Percentiles rank a stretch among this genome's conserved stretches.
Evolutionary conservation across 1,140 invertebrate genomes (phyloP).

Genomic region (Macrobrachium nipponense): DNA sequence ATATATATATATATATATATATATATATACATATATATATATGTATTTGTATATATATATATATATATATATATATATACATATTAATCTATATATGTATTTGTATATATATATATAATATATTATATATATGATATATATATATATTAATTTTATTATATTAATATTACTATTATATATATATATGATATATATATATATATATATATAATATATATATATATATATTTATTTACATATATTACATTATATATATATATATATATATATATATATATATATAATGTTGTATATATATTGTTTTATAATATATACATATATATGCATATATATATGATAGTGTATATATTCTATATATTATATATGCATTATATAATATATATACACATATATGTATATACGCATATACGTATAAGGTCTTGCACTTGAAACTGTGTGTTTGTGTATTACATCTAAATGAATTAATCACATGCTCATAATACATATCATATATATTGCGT

Average conservation of each 20-base stretch:
- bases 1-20: too few relatives aligned
- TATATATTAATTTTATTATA: too few relatives aligned
- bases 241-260: constrained; percentile 20
- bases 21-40: too few relatives aligned
- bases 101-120: neutral
- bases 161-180: too few relatives aligned
- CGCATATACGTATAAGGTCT: too few relatives aligned
- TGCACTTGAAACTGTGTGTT: too few relatives aligned
- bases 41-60: neutral
- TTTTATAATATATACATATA: too few relatives aligned
- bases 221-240: constrained; percentile 7
- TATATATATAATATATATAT: constrained; percentile 2
- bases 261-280: constrained; percentile 18
- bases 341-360: neutral
- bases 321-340: neutral
- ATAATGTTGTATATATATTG: too few relatives aligned
- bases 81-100: neutral
- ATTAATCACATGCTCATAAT: too few relatives aligned
- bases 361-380: constrained; percentile 3
- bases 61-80: neutral
- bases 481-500: too few relatives aligned
- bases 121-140: constrained; percentile 20
- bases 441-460: too few relatives aligned
- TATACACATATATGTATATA: too few relatives aligned
- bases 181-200: neutral